Percentiles rank a stretch among this genome's conserved stretches.
Evolutionary conservation across 2,113 vertebrate species (phyloP).

Genomic region (Cyprinodon variegatus): DNA sequence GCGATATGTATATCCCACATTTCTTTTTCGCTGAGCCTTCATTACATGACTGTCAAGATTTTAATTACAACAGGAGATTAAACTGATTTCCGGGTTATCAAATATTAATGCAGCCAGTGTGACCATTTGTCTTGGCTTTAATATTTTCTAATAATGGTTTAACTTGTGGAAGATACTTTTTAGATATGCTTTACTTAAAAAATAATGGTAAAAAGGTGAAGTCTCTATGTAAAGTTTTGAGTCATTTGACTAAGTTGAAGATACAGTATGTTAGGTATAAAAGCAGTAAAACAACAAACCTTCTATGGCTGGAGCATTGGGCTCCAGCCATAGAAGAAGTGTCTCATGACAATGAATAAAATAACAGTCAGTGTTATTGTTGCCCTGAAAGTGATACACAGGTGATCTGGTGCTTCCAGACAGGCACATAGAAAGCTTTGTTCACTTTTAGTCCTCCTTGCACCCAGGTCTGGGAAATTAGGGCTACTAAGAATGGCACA

Average conservation of each 20-base stretch:
- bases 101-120: slow-evolving; percentile 74
- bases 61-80: slow-evolving; percentile 80
- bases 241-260: neutral
- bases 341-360: slow-evolving; percentile 57
- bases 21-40: slow-evolving; percentile 64
- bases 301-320: neutral
- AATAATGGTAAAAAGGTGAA: neutral
- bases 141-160: slow-evolving; percentile 65
- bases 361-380: slow-evolving; percentile 73
- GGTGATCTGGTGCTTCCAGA: slow-evolving; percentile 51
- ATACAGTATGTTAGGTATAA: neutral
- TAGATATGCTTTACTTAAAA: slow-evolving; percentile 35
- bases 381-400: slow-evolving; percentile 57
- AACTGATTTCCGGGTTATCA: slow-evolving; percentile 75
- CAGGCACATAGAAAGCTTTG: slow-evolving; percentile 52
- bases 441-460: slow-evolving; percentile 69
- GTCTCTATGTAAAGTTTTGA: slow-evolving; percentile 9
- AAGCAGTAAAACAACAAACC: neutral
- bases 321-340: slow-evolving; percentile 43
- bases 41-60: slow-evolving; percentile 78
- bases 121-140: slow-evolving; percentile 60
- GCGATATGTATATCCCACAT: slow-evolving; percentile 63
- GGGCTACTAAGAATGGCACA: slow-evolving; percentile 22
- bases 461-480: slow-evolving; percentile 57
- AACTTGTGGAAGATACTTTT: slow-evolving; percentile 46